Evolutionary conservation across 2,113 vertebrate genomes (phyloP).

Genomic region (Trogon melanurus): DNA sequence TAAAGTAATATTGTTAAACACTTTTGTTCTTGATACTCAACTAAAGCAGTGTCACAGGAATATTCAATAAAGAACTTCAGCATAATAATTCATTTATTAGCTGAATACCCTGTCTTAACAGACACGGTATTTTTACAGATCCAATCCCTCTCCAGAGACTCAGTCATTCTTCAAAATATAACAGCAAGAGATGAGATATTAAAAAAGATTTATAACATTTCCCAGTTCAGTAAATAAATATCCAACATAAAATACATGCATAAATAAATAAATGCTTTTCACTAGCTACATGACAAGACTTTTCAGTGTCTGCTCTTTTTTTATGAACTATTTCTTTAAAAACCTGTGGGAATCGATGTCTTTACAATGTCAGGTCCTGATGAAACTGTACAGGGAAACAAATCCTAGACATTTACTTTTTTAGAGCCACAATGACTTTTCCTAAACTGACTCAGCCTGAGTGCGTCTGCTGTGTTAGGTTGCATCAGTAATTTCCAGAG

Average conservation of each 20-base stretch:
- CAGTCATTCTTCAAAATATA: background rate
- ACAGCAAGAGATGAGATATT: background rate
- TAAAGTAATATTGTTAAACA: slow-evolving; percentile 37
- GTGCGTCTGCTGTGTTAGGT: background rate
- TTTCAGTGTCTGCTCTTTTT: background rate
- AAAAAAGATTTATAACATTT: background rate
- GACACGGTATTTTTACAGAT: background rate
- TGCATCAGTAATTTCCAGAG: background rate
- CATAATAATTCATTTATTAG: slow-evolving; percentile 20
- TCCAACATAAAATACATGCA: background rate
- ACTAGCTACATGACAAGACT: background rate
- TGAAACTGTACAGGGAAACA: background rate
- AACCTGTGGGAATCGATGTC: background rate
- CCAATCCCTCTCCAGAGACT: background rate
- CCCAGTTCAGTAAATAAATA: slow-evolving; percentile 1
- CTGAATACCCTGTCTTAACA: background rate
- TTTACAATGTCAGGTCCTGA: background rate
- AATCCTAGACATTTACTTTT: background rate
- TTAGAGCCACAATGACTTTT: background rate
- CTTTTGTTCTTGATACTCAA: slow-evolving; percentile 5
- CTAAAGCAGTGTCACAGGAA: background rate
- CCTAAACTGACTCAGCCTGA: background rate
- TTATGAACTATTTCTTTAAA: background rate
- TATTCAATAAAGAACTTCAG: slow-evolving; percentile 7
- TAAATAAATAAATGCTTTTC: too few species aligned